phyloP scores from a whole-genome alignment of 2,113 vertebrate species.

The Puffinus mauretanicus region DNA sequence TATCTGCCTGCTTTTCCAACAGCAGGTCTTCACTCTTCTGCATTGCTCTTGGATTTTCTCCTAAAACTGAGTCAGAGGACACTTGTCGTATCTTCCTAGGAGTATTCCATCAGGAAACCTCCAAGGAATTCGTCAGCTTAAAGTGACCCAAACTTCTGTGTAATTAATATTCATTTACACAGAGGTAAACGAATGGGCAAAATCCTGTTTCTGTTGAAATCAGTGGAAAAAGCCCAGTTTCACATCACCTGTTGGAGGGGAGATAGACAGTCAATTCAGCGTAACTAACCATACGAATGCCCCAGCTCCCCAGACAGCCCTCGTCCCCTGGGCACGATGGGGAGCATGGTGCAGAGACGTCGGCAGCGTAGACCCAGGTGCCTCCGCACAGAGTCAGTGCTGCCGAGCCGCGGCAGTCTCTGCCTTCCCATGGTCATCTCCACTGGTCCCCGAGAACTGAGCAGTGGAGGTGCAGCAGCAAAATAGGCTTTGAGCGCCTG shows the following conservation, averaged over 20 bases:
- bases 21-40: neutral
- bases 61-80: neutral
- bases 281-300: neutral
- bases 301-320: neutral
- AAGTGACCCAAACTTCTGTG: neutral
- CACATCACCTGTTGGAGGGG: neutral
- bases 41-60: neutral
- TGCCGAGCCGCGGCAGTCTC: rapidly evolving
- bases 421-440: neutral
- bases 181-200: neutral
- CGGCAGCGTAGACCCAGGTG: rapidly evolving
- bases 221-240: neutral
- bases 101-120: neutral
- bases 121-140: neutral
- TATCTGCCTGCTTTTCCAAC: neutral
- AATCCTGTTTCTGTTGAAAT: neutral
- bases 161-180: neutral
- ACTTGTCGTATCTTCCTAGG: neutral
- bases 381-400: neutral
- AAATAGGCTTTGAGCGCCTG: neutral
- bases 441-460: neutral
- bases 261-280: neutral
- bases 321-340: too few relatives aligned
- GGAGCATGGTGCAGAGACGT: neutral
- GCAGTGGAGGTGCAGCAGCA: neutral